Conservation (phyloP, 2,888 invertebrate species). For the Clitarchus hookeri region DNA sequence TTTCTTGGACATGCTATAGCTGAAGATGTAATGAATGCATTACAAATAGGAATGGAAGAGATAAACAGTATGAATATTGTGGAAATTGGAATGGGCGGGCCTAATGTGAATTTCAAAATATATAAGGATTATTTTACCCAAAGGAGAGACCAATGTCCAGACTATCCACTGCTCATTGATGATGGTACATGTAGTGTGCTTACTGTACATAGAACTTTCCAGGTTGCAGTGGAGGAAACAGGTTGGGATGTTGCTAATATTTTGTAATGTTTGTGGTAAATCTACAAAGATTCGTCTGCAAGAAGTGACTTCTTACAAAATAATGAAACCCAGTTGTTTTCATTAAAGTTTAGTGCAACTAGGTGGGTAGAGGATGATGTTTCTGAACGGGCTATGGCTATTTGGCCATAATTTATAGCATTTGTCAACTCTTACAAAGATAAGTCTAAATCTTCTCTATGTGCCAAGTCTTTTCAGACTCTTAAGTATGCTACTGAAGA, state of each 20-base stretch:
- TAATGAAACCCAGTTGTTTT: not conserved
- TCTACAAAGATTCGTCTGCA: slow-evolving; percentile 19
- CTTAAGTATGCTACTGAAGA: not conserved
- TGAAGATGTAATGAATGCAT: not conserved
- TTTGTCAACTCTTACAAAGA: not conserved
- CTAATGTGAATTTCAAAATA: slow-evolving; percentile 1
- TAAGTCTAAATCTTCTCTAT: not conserved
- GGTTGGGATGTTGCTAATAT: slow-evolving; percentile 5
- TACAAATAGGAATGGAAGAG: not conserved
- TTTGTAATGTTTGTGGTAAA: slow-evolving; percentile 19
- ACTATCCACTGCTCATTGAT: slow-evolving; percentile 18
- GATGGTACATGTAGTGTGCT: not conserved
- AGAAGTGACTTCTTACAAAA: slow-evolving; percentile 4
- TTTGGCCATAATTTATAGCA: slow-evolving; percentile 3
- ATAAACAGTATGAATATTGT: not conserved
- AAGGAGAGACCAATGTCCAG: slow-evolving; percentile 6
- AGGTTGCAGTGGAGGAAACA: slow-evolving; percentile 12
- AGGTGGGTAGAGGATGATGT: slow-evolving; percentile 19
- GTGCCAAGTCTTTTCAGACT: slow-evolving; percentile 16
- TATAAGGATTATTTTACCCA: slow-evolving; percentile 17
- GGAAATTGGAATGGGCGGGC: not conserved
- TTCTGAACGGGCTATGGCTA: slow-evolving; percentile 10
- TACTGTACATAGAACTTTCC: not conserved
- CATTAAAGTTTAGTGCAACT: not conserved
- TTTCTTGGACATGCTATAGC: slow-evolving; percentile 24